Conservation (phyloP, 2,797 vertebrate species). For the Notolepis coatsorum region DNA sequence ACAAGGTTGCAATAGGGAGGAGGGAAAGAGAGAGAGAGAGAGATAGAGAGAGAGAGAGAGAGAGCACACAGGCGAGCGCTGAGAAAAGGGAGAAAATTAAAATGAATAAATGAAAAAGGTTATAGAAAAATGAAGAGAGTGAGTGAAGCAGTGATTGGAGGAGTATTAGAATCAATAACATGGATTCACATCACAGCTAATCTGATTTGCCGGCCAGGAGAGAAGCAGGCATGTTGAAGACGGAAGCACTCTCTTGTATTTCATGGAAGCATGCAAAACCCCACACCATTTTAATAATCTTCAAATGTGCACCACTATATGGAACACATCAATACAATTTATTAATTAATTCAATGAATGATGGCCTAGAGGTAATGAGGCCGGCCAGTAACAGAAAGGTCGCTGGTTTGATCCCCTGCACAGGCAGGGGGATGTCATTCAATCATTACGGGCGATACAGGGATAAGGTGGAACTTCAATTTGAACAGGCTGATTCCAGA, state of each 20-base stretch:
- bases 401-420: too few species aligned
- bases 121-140: conserved; percentile 66
- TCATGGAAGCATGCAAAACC: not conserved
- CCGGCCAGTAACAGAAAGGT: too few species aligned
- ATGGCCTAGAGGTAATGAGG: too few species aligned
- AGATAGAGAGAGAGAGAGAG: too few species aligned
- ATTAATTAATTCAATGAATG: too few species aligned
- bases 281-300: not conserved
- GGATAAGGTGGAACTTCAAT: too few species aligned
- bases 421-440: too few species aligned
- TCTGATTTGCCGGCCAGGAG: conserved; percentile 79
- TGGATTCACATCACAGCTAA: conserved; percentile 76
- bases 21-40: too few species aligned
- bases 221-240: conserved; percentile 53
- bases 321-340: conserved; percentile 1
- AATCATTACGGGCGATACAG: too few species aligned
- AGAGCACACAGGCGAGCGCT: too few species aligned
- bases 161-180: conserved; percentile 78
- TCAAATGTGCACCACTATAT: not conserved
- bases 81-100: too few species aligned
- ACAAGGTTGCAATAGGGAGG: conserved; percentile 67
- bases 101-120: not conserved
- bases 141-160: conserved; percentile 84
- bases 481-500: too few species aligned
- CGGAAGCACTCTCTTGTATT: conserved; percentile 21